Percentiles rank a stretch among this genome's conserved stretches.
phyloP scores from a whole-genome alignment of 1,140 invertebrate genomes.

The Artemia franciscana region DNA sequence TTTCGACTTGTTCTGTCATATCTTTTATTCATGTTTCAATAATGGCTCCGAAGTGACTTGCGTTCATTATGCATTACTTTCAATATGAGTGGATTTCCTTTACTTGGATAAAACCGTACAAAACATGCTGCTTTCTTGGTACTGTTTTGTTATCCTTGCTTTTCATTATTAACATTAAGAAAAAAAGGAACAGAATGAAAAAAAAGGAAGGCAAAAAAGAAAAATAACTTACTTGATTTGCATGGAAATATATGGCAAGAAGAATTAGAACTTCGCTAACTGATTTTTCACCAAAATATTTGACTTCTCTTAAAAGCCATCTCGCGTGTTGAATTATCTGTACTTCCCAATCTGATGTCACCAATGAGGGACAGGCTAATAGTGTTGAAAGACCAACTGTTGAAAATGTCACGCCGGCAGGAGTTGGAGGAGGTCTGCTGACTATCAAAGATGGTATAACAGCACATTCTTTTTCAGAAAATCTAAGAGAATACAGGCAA shows the following conservation, averaged over 20 bases:
- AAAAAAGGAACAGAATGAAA: slow-evolving; percentile 67
- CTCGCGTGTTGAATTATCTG: slow-evolving; percentile 81
- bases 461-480: slow-evolving; percentile 75
- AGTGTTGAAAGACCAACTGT: slow-evolving; percentile 82
- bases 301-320: slow-evolving; percentile 61
- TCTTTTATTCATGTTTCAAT: too few relatives aligned
- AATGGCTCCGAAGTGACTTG: too few relatives aligned
- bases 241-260: slow-evolving; percentile 91
- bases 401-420: slow-evolving; percentile 74
- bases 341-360: slow-evolving; percentile 56
- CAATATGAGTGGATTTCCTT: too few relatives aligned
- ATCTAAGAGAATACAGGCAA: slow-evolving; percentile 17
- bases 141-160: slow-evolving; percentile 79
- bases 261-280: slow-evolving; percentile 90
- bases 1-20: too few relatives aligned
- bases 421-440: slow-evolving; percentile 62
- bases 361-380: slow-evolving; percentile 71
- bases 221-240: slow-evolving; percentile 27
- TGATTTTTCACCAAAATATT: slow-evolving; percentile 9
- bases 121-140: slow-evolving; percentile 72
- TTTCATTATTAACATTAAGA: slow-evolving; percentile 68
- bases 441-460: slow-evolving; percentile 62
- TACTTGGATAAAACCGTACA: too few relatives aligned
- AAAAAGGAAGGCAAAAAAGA: slow-evolving; percentile 51
- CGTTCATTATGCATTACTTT: too few relatives aligned